Evolutionary conservation across 2,888 invertebrate genomes (phyloP).

Genomic region (Ypsolopha sequella): DNA sequence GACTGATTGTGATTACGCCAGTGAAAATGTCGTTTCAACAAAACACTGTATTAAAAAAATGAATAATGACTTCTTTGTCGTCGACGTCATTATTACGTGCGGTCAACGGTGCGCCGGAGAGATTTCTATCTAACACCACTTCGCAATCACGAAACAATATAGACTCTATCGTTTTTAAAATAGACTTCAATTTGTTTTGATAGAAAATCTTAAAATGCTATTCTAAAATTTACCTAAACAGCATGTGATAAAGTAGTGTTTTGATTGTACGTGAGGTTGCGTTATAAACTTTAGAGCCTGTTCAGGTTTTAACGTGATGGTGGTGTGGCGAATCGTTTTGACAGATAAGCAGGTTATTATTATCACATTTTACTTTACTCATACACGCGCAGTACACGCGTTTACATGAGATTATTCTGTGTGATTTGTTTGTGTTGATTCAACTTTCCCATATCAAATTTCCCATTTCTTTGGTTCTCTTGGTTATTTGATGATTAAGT

Average conservation of each 20-base stretch:
- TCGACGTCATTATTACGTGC: constrained; percentile 58
- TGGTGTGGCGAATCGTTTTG: constrained; percentile 62
- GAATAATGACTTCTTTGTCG: constrained; percentile 67
- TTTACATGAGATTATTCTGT: constrained; percentile 40
- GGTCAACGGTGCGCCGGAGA: constrained; percentile 46
- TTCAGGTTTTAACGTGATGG: constrained; percentile 48
- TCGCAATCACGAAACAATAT: not conserved
- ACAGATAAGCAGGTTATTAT: constrained; percentile 65
- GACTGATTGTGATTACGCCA: constrained; percentile 64
- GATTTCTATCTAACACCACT: constrained; percentile 47
- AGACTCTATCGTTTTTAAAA: not conserved
- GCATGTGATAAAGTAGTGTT: constrained; percentile 21
- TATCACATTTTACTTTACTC: constrained; percentile 68
- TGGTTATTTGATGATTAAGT: too few species aligned
- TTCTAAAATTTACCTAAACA: constrained; percentile 13
- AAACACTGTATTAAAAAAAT: constrained; percentile 69
- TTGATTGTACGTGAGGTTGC: constrained; percentile 16
- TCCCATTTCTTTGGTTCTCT: too few species aligned
- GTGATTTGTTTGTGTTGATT: constrained; percentile 15
- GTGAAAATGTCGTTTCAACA: constrained; percentile 69
- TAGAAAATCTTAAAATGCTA: not conserved
- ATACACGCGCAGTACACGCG: constrained; percentile 20
- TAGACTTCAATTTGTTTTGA: too few species aligned
- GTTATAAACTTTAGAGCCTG: constrained; percentile 26
- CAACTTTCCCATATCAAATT: too few species aligned